Conservation (phyloP, 2,888 invertebrate genomes). For the Marronus borbonicus region DNA sequence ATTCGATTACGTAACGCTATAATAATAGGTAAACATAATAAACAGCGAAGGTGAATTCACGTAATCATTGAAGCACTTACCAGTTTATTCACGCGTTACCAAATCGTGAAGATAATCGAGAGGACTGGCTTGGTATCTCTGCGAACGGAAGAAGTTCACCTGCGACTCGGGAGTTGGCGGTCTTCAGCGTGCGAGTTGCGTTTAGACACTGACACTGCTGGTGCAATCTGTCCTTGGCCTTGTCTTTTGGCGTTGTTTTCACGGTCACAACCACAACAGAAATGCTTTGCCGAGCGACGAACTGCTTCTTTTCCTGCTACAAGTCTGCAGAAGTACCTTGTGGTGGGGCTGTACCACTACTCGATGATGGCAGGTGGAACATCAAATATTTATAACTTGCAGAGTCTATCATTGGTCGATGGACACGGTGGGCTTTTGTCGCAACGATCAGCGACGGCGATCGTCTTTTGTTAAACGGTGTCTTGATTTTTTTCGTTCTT, state of each 20-base stretch:
- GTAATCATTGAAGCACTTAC: constrained; percentile 21
- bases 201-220: constrained; percentile 66
- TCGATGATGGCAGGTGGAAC: constrained; percentile 66
- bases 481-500: constrained; percentile 27
- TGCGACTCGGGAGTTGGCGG: constrained; percentile 23
- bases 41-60: not conserved
- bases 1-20: constrained; percentile 10
- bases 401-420: constrained; percentile 62
- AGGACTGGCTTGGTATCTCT: not conserved
- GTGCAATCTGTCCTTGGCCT: constrained; percentile 66
- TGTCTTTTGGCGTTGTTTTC: constrained; percentile 67
- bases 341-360: constrained; percentile 67
- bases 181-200: constrained; percentile 43
- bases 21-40: not conserved
- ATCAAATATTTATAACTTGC: constrained; percentile 64
- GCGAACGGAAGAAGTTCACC: constrained; percentile 10
- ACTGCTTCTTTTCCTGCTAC: constrained; percentile 70
- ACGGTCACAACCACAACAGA: constrained; percentile 70
- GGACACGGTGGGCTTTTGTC: constrained; percentile 47
- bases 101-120: constrained; percentile 12
- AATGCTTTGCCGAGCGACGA: constrained; percentile 69
- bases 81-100: constrained; percentile 31
- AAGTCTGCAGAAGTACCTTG: constrained; percentile 63
- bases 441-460: constrained; percentile 32
- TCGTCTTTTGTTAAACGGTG: constrained; percentile 35